Evolutionary conservation across 2,888 invertebrate genomes (phyloP), one percentile per base, ranked within the genome.

Genomic region (Parnassius smintheus): DNA sequence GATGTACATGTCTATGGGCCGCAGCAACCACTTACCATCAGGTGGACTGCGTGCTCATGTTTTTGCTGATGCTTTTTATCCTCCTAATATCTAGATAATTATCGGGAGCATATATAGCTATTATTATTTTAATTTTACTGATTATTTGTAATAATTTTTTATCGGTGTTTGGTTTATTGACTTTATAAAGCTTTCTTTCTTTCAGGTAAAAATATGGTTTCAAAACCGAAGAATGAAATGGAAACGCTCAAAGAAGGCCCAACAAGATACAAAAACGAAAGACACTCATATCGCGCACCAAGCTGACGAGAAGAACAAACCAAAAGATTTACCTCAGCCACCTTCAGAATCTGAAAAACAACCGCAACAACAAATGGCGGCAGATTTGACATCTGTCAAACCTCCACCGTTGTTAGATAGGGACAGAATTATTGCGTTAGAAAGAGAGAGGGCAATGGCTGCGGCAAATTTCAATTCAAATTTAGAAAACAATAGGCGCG

Each of bases 181-280:
- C 3, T 35, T 35, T 7, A 35, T 7, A 35, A 9, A 51, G 1
- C 22, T 45, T 54, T 65, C 70, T 59, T 74, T 78, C 82, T 69
- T 73, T 76, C 76, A 98, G 97, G 98, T 98, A 68, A 98, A 98
- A 93, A 98, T 98, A 76, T 98, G 98, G 99, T 99, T 99, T 88
- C 99, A 99, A 94, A 99, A 99, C 85, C 94, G 99, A 57, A 94
- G 99, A 74, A 99, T 99, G 99, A 99, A 99, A 83, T 98, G 98
- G 98, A 99, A 99, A 84, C 93, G 99, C 11, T 98, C 98, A 69
- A 98, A 98, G 93, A 98, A 98, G 78, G 97, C 98, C 0, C 97
- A 97, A 81, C 96, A 97, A 71, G 97, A 97, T 86, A 95, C 96
- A 42, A 96, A 96, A 87, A 77, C 70, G 54, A 94, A 94, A 61